Base-by-base conservation (phyloP, 2,113 vertebrate genomes). In the Sebastes schlegelii region DNA sequence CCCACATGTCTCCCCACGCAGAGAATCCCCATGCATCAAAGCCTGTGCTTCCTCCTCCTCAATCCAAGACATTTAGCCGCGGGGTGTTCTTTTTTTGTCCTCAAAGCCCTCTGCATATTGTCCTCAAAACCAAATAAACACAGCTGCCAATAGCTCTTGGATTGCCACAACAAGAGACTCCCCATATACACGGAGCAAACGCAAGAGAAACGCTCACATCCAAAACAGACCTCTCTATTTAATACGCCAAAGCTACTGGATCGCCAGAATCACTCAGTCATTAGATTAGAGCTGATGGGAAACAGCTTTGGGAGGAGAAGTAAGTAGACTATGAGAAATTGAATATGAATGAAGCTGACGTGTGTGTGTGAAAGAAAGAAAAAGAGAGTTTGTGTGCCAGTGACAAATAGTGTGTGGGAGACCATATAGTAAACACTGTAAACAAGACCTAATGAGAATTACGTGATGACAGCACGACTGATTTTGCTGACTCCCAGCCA, bases 111-210 rank as follows among this genome's bases (percentile, higher is more conserved):
- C 85, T 75, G 74, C 86, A 79, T 79, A 88, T 92, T 93, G 91
- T 94, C 84, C 82, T 88, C 79, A 83, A 67, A 87, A 88, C 69
- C 83, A 89, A 91, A 94, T 88, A 91, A 93, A 91, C 88, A 89
- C 92, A 93, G 92, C 92, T 92, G 94, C 92, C 89, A 86, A 84
- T 46, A 71, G 79, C 82, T 69, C 77, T 89, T 42, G 73, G 71
- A 75, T 43, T 51, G 78, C 75, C 55, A 17, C 67, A 51, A 34
- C 67, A 51, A 34, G 72, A 80, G 23, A 80, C 65, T 70, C 64
- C 70, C 49, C 84, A 34, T 5, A 77, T 60, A 74, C 42, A 64
- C 4, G 55, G 79, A 63, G 77, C 51, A 83, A 89, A 86, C 64
- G 60, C 1, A 61, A 57, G 60, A 69, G 63, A 26, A 70, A n/a